These are phyloP conservation scores for Atethmia centrago DNA, from an alignment of 2,888 invertebrate genomes.

Conservation along the genomic window DNA sequence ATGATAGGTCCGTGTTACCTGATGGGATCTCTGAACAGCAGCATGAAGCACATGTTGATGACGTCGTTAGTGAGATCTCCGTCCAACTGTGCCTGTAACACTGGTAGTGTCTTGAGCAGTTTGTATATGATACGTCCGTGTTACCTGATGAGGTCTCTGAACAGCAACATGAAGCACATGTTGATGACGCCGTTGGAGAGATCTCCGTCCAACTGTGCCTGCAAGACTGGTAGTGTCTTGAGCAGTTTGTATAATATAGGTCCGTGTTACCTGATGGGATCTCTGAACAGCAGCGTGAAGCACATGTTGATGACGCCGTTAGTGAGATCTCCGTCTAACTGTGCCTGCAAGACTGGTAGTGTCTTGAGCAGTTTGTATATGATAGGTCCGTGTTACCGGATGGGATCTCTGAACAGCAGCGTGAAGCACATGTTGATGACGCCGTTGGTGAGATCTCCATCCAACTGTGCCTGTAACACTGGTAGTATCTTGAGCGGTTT, in stretches of 20 bases:
- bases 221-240: too few species aligned
- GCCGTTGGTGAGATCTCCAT: slow-evolving; percentile 99
- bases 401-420: slow-evolving; percentile 99
- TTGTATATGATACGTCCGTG: too few species aligned
- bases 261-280: slow-evolving; percentile 93
- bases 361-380: too few species aligned
- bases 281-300: slow-evolving; percentile 99
- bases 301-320: slow-evolving; percentile 99
- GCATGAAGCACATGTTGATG: too few species aligned
- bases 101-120: too few species aligned
- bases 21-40: too few species aligned
- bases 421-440: slow-evolving; percentile 99
- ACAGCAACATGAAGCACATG: slow-evolving; percentile 99
- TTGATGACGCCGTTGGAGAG: slow-evolving; percentile 98
- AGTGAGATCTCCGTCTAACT: slow-evolving; percentile 98
- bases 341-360: slow-evolving; percentile 98
- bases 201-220: slow-evolving; percentile 89
- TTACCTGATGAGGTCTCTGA: slow-evolving; percentile 98
- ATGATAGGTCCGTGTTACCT: too few species aligned
- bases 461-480: slow-evolving; percentile 98
- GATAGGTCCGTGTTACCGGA: slow-evolving; percentile 84
- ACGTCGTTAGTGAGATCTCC: too few species aligned
- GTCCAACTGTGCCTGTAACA: too few species aligned
- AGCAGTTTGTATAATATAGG: neutral
- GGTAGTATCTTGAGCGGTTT: neutral